Conservation (phyloP, 2,797 vertebrate genomes). For the Macropus fuliginosus region DNA sequence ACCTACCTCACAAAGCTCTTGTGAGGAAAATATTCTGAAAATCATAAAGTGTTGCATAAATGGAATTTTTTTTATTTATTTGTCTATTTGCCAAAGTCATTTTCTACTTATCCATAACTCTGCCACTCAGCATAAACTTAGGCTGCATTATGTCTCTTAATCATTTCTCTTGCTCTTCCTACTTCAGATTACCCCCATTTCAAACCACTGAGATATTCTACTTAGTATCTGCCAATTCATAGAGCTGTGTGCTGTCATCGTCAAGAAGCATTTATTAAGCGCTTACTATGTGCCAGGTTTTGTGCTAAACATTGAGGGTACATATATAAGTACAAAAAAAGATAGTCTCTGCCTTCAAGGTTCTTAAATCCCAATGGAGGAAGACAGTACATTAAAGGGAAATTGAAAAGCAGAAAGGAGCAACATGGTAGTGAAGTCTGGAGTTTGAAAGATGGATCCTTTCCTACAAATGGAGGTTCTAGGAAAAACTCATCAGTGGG, state of each 20-base stretch:
- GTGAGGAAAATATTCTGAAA: not conserved
- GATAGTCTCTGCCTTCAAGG: not conserved
- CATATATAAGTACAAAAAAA: not conserved
- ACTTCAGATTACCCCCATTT: not conserved
- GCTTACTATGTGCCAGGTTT: not conserved
- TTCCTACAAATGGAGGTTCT: not conserved
- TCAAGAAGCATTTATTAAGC: not conserved
- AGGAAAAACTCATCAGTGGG: not conserved
- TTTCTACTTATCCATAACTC: not conserved
- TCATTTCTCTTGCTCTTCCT: not conserved
- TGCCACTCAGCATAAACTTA: accelerated
- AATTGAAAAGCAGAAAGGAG: not conserved
- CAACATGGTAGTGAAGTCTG: not conserved
- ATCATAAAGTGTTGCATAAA: not conserved
- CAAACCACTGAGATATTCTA: not conserved
- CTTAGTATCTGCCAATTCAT: not conserved
- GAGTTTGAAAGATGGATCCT: not conserved
- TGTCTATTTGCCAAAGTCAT: not conserved
- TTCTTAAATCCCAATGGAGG: not conserved
- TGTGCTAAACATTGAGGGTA: not conserved
- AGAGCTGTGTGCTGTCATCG: not conserved
- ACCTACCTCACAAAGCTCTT: not conserved
- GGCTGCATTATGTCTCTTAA: not conserved
- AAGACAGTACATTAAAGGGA: not conserved
- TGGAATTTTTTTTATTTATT: not conserved